Evolutionary conservation across 2,113 vertebrate species (phyloP), one percentile per base, ranked within the genome.

Genomic region (Equus przewalskii): DNA sequence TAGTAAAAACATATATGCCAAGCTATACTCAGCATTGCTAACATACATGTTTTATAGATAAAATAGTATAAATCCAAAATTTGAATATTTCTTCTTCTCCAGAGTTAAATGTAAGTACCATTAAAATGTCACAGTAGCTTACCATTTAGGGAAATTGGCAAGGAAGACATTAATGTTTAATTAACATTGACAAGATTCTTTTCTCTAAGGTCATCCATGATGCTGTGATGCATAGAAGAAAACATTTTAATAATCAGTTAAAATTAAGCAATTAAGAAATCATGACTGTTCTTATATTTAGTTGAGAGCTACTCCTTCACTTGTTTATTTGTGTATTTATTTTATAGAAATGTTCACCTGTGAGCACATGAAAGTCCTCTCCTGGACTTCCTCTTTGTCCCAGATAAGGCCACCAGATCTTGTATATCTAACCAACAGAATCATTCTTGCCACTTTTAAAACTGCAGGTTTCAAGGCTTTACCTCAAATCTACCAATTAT

Each of bases 21-120:
- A 41, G 16, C 14, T 94, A 49, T 60, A 4, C 30, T 90, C 26
- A 82, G 33, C 26, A 70, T 78, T 82, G 44, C 30, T 56, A 95
- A 81, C 13, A 41, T 49, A 51, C 41, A 60, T 62, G 4, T 80
- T 88, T 80, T 73, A 73, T 41, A 78, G 5, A 51, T n/a, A 94
- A 88, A 93, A 93, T 80, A 33, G 64, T 51, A 79, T 64, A 24
- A 28, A 56, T 81, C 51, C 16, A 81, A 91, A 94, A 92, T 85
- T 72, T 15, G 6, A 60, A 76, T 80, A 80, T 3, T 41, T 89
- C 83, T 95, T 73, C 13, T 11, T 76, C 18, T 64, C n/a, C 15
- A 65, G 60, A 19, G 5, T 60, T 95, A 62, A 93, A 80, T 92
- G 9, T 33, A 96, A 96, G 89, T 56, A 82, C 81, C 79, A 75